phyloP scores from a whole-genome alignment of 2,888 invertebrate species.

The Conomelus anceps region DNA sequence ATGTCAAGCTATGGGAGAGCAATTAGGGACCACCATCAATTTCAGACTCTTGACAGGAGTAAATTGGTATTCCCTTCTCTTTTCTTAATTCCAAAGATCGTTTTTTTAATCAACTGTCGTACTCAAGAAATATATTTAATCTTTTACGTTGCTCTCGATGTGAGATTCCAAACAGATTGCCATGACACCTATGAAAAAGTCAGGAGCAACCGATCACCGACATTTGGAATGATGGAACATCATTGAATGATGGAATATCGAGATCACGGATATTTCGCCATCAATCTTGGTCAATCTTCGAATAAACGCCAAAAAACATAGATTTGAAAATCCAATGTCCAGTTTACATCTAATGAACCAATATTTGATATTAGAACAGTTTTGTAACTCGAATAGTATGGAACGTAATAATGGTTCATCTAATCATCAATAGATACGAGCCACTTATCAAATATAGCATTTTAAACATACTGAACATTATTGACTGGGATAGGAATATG shows the following conservation, averaged over 20 bases:
- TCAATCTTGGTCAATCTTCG: background rate
- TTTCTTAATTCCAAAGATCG: background rate
- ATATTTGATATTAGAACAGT: too few species aligned
- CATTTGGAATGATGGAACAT: background rate
- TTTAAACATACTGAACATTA: too few species aligned
- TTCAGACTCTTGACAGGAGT: background rate
- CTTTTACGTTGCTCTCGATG: background rate
- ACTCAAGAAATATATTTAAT: background rate
- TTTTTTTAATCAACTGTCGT: background rate
- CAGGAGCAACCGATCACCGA: background rate
- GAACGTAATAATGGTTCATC: too few species aligned
- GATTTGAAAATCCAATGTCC: background rate
- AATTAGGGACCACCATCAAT: background rate
- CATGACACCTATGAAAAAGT: background rate
- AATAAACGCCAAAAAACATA: background rate
- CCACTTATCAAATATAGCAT: too few species aligned
- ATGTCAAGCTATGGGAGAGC: background rate
- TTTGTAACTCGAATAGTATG: too few species aligned
- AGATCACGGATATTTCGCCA: background rate
- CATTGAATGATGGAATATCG: background rate
- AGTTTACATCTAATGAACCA: background rate
- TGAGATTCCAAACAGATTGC: background rate
- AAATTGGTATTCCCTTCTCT: background rate
- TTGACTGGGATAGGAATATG: too few species aligned
- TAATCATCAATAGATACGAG: too few species aligned